A percentile compares a stretch with the other conserved stretches of the same genome.
Conservation (phyloP, 2,888 invertebrate genomes). For the Fissipunctia ypsillon region DNA sequence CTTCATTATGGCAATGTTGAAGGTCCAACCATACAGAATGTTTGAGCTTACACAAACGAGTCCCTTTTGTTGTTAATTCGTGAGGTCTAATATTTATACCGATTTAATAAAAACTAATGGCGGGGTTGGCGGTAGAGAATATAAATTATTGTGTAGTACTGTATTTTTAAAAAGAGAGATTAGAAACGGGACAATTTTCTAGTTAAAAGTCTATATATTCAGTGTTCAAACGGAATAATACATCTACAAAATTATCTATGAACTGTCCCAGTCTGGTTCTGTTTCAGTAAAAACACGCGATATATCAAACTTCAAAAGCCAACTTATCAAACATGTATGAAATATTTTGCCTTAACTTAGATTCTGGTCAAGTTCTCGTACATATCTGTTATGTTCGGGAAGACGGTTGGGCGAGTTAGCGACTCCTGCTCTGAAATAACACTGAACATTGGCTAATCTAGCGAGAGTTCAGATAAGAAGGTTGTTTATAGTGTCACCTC, state of each 20-base stretch:
- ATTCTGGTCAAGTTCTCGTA: background rate
- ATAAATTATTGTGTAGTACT: background rate
- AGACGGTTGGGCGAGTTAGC: conserved; percentile 17
- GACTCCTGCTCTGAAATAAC: conserved; percentile 20
- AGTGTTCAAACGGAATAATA: background rate
- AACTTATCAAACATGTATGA: conserved; percentile 21
- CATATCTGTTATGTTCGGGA: background rate
- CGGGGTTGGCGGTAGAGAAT: background rate
- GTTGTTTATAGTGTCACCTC: conserved; percentile 10
- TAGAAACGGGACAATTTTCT: too few relatives aligned
- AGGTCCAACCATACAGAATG: background rate
- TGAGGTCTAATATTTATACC: background rate
- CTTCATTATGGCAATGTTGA: background rate
- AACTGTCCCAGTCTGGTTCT: background rate
- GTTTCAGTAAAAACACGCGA: background rate
- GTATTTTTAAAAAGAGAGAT: background rate
- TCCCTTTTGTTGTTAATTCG: background rate
- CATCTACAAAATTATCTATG: too few relatives aligned
- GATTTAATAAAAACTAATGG: background rate
- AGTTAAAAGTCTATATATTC: too few relatives aligned
- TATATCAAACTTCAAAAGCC: background rate
- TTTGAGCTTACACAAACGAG: background rate
- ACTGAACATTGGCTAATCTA: conserved; percentile 39
- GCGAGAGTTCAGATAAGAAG: conserved; percentile 15
- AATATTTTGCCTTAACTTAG: background rate